These are phyloP conservation scores for Salticus scenicus DNA, from an alignment of 2,888 invertebrate genomes.

Conservation along the genomic window DNA sequence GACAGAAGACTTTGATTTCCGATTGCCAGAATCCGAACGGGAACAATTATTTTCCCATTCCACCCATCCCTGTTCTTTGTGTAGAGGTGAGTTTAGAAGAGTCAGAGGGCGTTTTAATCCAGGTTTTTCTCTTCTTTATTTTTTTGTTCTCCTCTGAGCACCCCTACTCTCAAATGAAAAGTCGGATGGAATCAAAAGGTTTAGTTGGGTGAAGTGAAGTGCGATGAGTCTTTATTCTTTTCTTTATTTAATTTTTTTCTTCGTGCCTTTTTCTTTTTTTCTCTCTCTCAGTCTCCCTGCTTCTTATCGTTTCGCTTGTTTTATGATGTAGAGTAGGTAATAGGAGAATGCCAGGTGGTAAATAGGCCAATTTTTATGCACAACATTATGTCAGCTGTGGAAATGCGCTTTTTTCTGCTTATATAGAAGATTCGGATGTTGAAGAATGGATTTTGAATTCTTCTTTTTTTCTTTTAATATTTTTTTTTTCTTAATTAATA, in stretches of 20 bases:
- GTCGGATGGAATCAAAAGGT: constrained; percentile 7
- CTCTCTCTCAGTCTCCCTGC: no score
- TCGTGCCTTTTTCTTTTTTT: no score
- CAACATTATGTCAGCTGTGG: no score
- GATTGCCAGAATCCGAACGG: constrained; percentile 3
- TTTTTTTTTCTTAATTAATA: no score
- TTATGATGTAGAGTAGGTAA: constrained; percentile 5
- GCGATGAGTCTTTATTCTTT: background rate
- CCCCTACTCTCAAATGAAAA: background rate
- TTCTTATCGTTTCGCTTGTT: constrained; percentile 1
- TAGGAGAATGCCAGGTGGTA: background rate
- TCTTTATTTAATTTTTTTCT: no score
- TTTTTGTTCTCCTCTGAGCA: background rate
- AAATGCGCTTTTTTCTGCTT: no score
- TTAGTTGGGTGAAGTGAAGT: constrained; percentile 19
- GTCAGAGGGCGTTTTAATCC: background rate
- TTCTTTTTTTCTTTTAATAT: no score
- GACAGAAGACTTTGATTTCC: constrained; percentile 9
- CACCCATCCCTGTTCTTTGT: background rate
- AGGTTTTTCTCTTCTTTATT: background rate
- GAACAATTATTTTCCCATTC: constrained; percentile 8
- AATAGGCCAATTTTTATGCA: no score
- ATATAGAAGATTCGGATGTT: no score
- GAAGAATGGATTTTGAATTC: no score
- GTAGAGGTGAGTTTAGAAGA: background rate